Conservation (phyloP, 1,140 invertebrate genomes). For the Macrosteles quadrilineatus region DNA sequence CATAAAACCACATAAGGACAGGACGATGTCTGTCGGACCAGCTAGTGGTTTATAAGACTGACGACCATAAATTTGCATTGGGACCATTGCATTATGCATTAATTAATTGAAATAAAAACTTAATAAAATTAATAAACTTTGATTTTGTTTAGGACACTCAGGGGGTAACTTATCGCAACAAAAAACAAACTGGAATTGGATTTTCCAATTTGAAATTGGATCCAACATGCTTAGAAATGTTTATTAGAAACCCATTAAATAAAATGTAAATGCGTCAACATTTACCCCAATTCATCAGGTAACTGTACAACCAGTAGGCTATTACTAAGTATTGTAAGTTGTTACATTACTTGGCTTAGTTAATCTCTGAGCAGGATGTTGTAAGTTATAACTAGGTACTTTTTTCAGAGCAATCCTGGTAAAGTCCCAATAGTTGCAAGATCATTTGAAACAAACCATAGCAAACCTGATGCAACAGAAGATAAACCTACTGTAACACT, state of each 20-base stretch:
- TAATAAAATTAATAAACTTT: too few species aligned
- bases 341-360: neutral
- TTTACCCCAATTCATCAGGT: too few species aligned
- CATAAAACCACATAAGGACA: too few species aligned
- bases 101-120: too few species aligned
- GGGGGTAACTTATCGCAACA: too few species aligned
- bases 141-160: too few species aligned
- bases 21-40: too few species aligned
- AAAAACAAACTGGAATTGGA: too few species aligned
- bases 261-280: too few species aligned
- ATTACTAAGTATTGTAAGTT: neutral
- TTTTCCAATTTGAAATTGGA: neutral
- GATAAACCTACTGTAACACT: neutral
- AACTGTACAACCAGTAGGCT: neutral
- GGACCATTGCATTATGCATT: too few species aligned
- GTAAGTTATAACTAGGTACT: neutral
- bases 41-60: too few species aligned
- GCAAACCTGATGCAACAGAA: neutral
- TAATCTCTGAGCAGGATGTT: neutral
- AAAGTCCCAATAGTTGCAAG: conserved; percentile 24
- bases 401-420: conserved; percentile 21
- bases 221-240: neutral
- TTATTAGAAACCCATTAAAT: neutral
- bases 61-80: too few species aligned
- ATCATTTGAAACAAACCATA: neutral